These are phyloP conservation scores for Setophaga kirtlandii DNA, from an alignment of 2,113 vertebrate species.

Conservation along the genomic window DNA sequence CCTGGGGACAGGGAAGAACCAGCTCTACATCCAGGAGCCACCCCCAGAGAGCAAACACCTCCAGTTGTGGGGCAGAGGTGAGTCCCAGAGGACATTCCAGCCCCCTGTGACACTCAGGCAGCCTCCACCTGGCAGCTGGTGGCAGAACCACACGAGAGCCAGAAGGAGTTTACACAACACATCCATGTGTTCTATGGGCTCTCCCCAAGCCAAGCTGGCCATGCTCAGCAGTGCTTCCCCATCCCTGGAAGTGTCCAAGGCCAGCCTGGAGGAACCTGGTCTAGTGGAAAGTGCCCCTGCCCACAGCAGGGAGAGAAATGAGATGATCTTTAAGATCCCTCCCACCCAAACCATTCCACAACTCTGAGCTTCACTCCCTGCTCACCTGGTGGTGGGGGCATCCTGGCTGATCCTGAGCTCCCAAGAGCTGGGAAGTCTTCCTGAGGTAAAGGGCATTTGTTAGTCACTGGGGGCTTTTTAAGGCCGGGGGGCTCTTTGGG, in stretches of 20 bases:
- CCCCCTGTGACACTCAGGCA: too few relatives aligned
- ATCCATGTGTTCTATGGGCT: rapidly evolving
- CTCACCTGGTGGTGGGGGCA: slow-evolving; percentile 94
- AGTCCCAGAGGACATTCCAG: background rate
- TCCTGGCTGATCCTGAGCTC: slow-evolving; percentile 78
- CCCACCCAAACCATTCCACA: background rate
- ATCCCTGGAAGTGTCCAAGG: background rate
- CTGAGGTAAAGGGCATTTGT: slow-evolving; percentile 70
- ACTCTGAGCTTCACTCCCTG: background rate
- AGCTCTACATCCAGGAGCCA: background rate
- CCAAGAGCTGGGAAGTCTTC: slow-evolving; percentile 94
- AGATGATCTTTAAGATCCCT: background rate
- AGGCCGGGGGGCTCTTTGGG: slow-evolving; percentile 75
- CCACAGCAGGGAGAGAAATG: background rate
- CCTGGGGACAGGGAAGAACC: rapidly evolving
- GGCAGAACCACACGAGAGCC: rapidly evolving
- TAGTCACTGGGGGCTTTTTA: slow-evolving; percentile 65
- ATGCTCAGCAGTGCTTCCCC: background rate
- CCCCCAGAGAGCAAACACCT: background rate
- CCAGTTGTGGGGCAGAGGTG: background rate
- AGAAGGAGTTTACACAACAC: background rate
- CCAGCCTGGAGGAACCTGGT: background rate
- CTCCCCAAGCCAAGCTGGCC: too few relatives aligned
- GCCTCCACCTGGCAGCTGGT: background rate
- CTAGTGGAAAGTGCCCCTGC: too few relatives aligned